Percentiles rank a stretch among this genome's conserved stretches.
These are phyloP conservation scores for Drosophila neonasuta DNA, from an alignment of 2,888 invertebrate genomes.

Conservation along the genomic window DNA sequence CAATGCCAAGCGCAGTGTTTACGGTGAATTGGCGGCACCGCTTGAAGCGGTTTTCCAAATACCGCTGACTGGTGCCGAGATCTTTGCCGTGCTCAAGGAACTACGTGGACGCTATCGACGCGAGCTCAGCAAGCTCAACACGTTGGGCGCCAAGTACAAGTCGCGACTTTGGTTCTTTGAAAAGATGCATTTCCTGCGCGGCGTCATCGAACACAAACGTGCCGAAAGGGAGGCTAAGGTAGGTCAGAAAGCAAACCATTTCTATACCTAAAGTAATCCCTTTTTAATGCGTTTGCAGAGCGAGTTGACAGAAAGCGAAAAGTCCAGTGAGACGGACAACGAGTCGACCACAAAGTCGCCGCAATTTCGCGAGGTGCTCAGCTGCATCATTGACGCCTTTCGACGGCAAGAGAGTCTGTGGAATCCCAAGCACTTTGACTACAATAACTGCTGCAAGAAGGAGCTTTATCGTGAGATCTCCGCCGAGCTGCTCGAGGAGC, in stretches of 20 bases:
- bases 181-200: constrained; percentile 70
- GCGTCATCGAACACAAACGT: constrained; percentile 68
- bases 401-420: constrained; percentile 67
- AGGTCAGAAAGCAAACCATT: neutral
- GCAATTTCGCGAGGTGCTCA: constrained; percentile 69
- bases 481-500: constrained; percentile 55
- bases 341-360: constrained; percentile 62
- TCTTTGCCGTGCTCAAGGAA: constrained; percentile 71
- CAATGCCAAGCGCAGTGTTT: constrained; percentile 71
- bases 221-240: constrained; percentile 71
- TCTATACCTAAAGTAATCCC: neutral
- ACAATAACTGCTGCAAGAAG: constrained; percentile 59
- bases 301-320: constrained; percentile 61
- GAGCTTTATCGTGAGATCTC: constrained; percentile 64
- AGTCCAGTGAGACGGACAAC: constrained; percentile 61
- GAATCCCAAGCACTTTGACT: constrained; percentile 73
- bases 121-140: constrained; percentile 69
- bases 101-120: constrained; percentile 70
- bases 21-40: constrained; percentile 66
- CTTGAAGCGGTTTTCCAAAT: constrained; percentile 63
- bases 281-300: constrained; percentile 10
- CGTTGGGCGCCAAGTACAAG: constrained; percentile 65
- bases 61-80: constrained; percentile 68
- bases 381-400: constrained; percentile 66
- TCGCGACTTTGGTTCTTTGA: constrained; percentile 76